Percentiles rank a stretch among this genome's conserved stretches.
Conservation (phyloP, 1,140 invertebrate species). For the Pseudomyrmex cubaensis region DNA sequence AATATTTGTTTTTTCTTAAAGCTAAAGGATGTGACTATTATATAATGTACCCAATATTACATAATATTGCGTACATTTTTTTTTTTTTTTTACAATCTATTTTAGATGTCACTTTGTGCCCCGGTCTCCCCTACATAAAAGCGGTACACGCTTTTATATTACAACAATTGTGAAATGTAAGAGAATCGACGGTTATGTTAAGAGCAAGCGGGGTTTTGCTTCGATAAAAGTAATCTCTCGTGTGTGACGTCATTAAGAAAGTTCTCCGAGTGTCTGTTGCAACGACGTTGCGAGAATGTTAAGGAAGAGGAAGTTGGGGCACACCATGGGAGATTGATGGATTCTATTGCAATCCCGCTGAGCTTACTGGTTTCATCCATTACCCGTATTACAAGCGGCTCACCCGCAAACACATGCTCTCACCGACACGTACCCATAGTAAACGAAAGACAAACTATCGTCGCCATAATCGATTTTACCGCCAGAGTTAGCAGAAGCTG, state of each 20-base stretch:
- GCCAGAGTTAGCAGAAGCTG: neutral
- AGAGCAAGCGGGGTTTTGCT: neutral
- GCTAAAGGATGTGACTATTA: no score
- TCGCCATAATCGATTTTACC: neutral
- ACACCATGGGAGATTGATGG: slow-evolving; percentile 72
- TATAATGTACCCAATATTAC: no score
- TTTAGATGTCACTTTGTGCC: no score
- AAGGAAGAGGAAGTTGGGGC: slow-evolving; percentile 63
- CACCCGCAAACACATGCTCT: slow-evolving; percentile 41
- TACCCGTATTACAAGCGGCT: slow-evolving; percentile 59
- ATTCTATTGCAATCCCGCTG: slow-evolving; percentile 73
- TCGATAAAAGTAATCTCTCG: slow-evolving; percentile 3
- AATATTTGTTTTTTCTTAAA: no score
- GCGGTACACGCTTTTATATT: no score
- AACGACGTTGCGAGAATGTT: slow-evolving; percentile 16
- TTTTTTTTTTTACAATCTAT: no score
- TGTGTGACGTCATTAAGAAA: neutral
- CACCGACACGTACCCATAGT: slow-evolving; percentile 5
- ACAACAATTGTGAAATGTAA: neutral
- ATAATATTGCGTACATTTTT: no score
- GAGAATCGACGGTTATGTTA: neutral
- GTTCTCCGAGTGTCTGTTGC: neutral
- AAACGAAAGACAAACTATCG: slow-evolving; percentile 26
- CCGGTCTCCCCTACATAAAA: no score
- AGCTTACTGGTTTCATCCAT: slow-evolving; percentile 77